Percentiles rank a stretch among this genome's conserved stretches.
These are phyloP conservation scores for Eupristina koningsbergeri DNA, from an alignment of 1,140 invertebrate species.

Conservation along the genomic window DNA sequence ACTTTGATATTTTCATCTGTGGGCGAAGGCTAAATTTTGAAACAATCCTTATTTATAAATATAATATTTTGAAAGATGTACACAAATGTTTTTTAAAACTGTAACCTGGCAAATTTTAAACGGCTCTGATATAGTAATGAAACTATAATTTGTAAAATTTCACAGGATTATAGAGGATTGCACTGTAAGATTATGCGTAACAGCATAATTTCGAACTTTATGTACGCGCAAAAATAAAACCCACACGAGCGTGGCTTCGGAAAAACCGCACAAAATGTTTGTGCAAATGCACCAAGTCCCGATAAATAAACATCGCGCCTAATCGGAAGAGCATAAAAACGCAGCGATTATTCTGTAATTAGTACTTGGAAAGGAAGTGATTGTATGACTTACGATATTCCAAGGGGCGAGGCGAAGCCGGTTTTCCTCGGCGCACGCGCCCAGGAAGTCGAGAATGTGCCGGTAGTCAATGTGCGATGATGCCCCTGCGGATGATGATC, in stretches of 20 bases:
- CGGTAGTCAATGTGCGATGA: too few relatives aligned
- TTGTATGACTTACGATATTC: conserved; percentile 26
- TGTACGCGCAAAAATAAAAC: neutral
- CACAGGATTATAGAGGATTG: neutral
- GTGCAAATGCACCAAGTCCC: too few relatives aligned
- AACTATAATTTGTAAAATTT: neutral
- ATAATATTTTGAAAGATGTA: neutral
- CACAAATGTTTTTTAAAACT: neutral
- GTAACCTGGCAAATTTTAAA: neutral
- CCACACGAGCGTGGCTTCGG: neutral
- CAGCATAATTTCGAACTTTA: neutral
- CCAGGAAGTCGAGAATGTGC: conserved; percentile 11
- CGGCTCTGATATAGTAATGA: neutral
- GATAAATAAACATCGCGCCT: neutral
- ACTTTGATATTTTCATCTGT: neutral
- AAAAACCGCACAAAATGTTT: neutral
- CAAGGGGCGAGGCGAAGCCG: neutral
- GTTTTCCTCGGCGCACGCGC: neutral
- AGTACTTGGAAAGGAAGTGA: conserved; percentile 37
- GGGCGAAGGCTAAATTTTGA: neutral
- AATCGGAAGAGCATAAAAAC: neutral
- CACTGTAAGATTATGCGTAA: neutral
- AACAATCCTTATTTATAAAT: neutral
- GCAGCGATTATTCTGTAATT: conserved; percentile 19
- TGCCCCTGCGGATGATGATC: neutral